A percentile compares a stretch with the other conserved stretches of the same genome.
phyloP scores from a whole-genome alignment of 2,113 vertebrate species.

The Mobula hypostoma region DNA sequence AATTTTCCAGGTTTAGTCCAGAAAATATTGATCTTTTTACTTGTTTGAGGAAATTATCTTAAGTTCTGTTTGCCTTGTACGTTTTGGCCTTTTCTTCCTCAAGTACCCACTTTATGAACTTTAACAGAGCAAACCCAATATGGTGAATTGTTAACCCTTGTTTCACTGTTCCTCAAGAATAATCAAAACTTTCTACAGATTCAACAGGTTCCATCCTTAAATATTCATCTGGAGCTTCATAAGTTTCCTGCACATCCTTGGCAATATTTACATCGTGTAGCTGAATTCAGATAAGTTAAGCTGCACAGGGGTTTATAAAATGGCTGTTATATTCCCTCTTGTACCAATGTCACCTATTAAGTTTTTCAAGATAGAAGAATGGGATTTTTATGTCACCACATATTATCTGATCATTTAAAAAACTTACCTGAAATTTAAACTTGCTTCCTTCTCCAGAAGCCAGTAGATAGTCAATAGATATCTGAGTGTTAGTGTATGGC shows the following conservation, averaged over 20 bases:
- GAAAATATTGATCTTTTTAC: neutral
- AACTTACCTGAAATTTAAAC: neutral
- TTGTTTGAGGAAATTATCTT: neutral
- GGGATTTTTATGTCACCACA: neutral
- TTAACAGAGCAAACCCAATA: neutral
- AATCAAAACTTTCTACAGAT: neutral
- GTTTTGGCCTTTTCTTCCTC: neutral
- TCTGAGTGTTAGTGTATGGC: neutral
- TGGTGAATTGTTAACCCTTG: neutral
- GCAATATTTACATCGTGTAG: neutral
- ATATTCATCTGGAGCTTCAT: neutral
- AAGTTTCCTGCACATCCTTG: neutral
- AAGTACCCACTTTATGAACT: neutral
- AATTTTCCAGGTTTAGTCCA: neutral
- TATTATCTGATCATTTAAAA: neutral
- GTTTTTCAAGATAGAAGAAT: neutral
- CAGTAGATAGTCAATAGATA: too few relatives aligned
- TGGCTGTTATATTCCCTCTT: neutral
- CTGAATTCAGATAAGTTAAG: neutral
- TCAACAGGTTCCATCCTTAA: neutral
- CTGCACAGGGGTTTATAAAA: neutral
- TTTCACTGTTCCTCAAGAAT: neutral
- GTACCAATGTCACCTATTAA: neutral
- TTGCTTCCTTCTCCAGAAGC: neutral
- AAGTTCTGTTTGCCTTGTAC: neutral